Evolutionary conservation across 2,888 invertebrate genomes (phyloP).

Genomic region (Elgonia sp.): DNA sequence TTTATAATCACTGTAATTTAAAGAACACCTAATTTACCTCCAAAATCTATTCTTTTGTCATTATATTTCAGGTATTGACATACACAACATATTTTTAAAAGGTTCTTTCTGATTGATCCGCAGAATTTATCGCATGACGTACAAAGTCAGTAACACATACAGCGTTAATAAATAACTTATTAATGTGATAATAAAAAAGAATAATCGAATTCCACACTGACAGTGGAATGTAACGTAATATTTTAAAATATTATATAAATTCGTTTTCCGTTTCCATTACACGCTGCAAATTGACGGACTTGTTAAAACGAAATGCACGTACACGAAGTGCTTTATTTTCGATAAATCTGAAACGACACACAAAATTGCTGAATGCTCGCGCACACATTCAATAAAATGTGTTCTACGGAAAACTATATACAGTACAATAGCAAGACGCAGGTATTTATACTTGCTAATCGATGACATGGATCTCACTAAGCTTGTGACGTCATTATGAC

Average conservation of each 20-base stretch:
- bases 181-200: too few species aligned
- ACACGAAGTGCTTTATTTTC: conserved; percentile 8
- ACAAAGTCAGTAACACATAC: too few species aligned
- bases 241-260: conserved; percentile 43
- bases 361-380: conserved; percentile 3
- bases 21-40: too few species aligned
- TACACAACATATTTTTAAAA: too few species aligned
- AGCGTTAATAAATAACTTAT: too few species aligned
- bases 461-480: conserved; percentile 79
- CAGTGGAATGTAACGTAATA: conserved; percentile 13
- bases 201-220: too few species aligned
- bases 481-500: conserved; percentile 77
- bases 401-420: conserved; percentile 27
- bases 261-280: conserved; percentile 50
- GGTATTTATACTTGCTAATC: conserved; percentile 80
- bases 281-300: conserved; percentile 42
- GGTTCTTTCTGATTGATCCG: too few species aligned
- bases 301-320: conserved; percentile 35
- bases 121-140: too few species aligned
- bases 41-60: too few species aligned
- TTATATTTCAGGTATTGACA: too few species aligned
- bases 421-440: conserved; percentile 65
- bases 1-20: too few species aligned
- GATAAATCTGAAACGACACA: conserved; percentile 28
- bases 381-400: conserved; percentile 21